Evolutionary conservation across 2,113 vertebrate species (phyloP).

Genomic region (Pterophyllum scalare): DNA sequence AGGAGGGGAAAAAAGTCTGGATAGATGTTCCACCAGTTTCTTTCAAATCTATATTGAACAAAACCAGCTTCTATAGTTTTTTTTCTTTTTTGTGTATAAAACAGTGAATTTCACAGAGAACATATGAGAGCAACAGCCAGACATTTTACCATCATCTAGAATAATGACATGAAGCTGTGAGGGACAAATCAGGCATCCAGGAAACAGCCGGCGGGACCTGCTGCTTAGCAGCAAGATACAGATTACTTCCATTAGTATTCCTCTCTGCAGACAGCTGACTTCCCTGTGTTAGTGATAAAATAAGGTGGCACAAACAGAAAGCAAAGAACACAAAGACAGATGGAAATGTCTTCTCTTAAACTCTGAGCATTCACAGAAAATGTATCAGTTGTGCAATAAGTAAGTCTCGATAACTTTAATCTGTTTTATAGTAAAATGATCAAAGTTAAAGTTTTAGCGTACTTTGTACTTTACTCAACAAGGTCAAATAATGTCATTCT

Average conservation of each 20-base stretch:
- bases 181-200: conserved; percentile 16
- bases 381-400: background rate
- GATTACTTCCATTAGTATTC: conserved; percentile 20
- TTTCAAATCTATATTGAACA: background rate
- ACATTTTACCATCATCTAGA: background rate
- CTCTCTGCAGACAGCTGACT: conserved; percentile 5
- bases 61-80: background rate
- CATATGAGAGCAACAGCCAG: background rate
- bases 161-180: conserved; percentile 23
- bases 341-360: background rate
- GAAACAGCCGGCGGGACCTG: conserved; percentile 11
- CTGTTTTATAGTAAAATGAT: background rate
- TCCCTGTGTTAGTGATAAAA: background rate
- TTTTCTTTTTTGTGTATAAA: background rate
- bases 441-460: background rate
- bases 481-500: background rate
- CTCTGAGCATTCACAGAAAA: background rate
- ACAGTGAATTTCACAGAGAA: background rate
- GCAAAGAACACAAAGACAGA: background rate
- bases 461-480: background rate
- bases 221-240: conserved; percentile 16
- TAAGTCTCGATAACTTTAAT: background rate
- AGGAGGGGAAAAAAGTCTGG: background rate
- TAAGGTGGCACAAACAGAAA: conserved; percentile 1
- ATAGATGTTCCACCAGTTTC: background rate